A percentile compares a stretch with the other conserved stretches of the same genome.
These are phyloP conservation scores for Callithrix jacchus DNA, from an alignment of 2,113 vertebrate species.

Conservation along the genomic window DNA sequence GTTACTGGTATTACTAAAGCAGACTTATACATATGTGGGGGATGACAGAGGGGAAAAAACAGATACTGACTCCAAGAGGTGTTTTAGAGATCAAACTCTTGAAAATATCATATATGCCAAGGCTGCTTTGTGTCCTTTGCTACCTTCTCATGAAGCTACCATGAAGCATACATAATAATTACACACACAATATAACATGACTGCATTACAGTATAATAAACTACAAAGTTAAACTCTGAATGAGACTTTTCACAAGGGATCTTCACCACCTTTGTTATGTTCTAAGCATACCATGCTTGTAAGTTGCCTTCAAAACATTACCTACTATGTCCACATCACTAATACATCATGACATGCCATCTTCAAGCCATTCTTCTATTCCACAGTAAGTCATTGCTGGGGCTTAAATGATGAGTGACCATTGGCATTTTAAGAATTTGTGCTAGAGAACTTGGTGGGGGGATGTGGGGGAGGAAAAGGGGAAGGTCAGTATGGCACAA, in stretches of 20 bases:
- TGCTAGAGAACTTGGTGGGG: background rate
- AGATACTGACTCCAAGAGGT: background rate
- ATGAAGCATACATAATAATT: background rate
- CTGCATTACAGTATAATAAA: background rate
- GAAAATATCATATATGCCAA: background rate
- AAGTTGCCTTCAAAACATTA: slow-evolving; percentile 7
- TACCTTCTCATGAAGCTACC: background rate
- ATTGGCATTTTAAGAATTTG: background rate
- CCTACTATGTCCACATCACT: background rate
- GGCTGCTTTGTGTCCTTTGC: background rate
- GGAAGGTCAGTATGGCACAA: background rate
- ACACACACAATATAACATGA: background rate
- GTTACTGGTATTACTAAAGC: background rate
- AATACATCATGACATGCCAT: background rate
- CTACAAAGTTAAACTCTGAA: background rate
- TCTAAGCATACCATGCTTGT: background rate
- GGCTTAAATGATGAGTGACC: background rate
- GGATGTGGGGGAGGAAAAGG: background rate
- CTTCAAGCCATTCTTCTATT: background rate
- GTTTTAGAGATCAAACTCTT: slow-evolving; percentile 6
- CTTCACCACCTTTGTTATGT: background rate
- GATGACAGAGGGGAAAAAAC: background rate
- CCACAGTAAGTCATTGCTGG: background rate
- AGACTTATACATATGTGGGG: background rate
- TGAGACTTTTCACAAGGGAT: background rate